Evolutionary conservation across 2,797 vertebrate species (phyloP).

Genomic region (Allobates femoralis): DNA sequence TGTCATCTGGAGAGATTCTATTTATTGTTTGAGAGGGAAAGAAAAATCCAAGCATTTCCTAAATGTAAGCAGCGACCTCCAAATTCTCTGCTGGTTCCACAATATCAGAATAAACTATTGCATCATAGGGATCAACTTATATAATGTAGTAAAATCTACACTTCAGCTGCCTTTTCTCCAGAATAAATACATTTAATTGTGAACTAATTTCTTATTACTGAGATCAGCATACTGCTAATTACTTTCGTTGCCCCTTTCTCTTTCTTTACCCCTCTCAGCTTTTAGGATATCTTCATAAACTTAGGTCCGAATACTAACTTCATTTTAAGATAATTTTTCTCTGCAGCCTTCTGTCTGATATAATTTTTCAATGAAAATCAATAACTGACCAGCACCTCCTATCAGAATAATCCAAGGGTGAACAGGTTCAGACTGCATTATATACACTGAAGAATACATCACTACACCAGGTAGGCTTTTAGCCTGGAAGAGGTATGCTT

Average conservation of each 20-base stretch:
- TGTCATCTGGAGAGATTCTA: background rate
- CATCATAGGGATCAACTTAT: background rate
- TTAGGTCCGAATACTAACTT: background rate
- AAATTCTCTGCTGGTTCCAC: background rate
- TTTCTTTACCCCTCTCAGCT: too few species aligned
- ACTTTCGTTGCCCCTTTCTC: background rate
- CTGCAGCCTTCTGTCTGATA: too few species aligned
- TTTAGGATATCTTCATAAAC: background rate
- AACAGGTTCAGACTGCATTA: too few species aligned
- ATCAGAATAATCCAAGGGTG: too few species aligned
- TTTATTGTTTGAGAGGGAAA: background rate
- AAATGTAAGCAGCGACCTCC: background rate
- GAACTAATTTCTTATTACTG: background rate
- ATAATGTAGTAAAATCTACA: too few species aligned
- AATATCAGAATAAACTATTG: background rate
- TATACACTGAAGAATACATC: too few species aligned
- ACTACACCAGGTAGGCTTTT: too few species aligned
- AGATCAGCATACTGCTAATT: background rate
- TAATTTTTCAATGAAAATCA: too few species aligned
- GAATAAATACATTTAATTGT: background rate
- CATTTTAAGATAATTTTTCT: background rate
- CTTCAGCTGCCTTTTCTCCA: too few species aligned
- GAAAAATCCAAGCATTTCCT: background rate
- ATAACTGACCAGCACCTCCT: too few species aligned
- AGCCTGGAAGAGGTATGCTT: too few species aligned